Conservation (phyloP, 2,113 vertebrate genomes). For the Callocephalon fimbriatum region DNA sequence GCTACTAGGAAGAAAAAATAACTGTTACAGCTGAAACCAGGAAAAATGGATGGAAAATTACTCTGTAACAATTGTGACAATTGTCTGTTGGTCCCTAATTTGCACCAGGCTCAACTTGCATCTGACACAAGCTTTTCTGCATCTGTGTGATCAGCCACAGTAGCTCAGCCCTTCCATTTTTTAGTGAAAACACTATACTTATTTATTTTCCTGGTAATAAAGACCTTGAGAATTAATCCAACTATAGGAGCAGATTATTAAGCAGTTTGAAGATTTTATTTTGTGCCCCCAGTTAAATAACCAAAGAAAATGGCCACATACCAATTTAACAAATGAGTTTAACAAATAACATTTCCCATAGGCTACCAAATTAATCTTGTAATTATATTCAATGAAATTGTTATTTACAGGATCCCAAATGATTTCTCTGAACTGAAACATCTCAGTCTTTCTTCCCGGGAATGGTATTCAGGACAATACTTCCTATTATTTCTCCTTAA, state of each 20-base stretch:
- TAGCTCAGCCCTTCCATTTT: not conserved
- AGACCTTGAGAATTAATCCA: not conserved
- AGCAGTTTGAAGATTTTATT: not conserved
- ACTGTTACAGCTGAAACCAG: not conserved
- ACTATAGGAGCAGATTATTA: not conserved
- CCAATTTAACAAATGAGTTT: not conserved
- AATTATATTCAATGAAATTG: not conserved
- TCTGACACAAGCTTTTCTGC: not conserved
- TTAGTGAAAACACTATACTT: not conserved
- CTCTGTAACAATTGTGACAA: not conserved
- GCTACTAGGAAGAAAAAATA: not conserved
- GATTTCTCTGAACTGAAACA: not conserved
- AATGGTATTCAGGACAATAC: not conserved
- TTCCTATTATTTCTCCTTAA: not conserved
- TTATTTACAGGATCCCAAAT: not conserved
- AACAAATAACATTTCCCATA: not conserved
- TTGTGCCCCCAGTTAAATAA: not conserved
- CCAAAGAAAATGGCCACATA: not conserved
- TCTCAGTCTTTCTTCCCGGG: not conserved
- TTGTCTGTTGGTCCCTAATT: not conserved
- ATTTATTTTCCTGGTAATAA: not conserved
- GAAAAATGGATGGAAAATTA: not conserved
- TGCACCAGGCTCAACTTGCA: not conserved
- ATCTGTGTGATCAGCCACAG: not conserved
- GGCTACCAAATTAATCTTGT: not conserved